A percentile compares a stretch with the other conserved stretches of the same genome.
phyloP scores from a whole-genome alignment of 2,888 invertebrate species.

The Ormyrus thymus region DNA sequence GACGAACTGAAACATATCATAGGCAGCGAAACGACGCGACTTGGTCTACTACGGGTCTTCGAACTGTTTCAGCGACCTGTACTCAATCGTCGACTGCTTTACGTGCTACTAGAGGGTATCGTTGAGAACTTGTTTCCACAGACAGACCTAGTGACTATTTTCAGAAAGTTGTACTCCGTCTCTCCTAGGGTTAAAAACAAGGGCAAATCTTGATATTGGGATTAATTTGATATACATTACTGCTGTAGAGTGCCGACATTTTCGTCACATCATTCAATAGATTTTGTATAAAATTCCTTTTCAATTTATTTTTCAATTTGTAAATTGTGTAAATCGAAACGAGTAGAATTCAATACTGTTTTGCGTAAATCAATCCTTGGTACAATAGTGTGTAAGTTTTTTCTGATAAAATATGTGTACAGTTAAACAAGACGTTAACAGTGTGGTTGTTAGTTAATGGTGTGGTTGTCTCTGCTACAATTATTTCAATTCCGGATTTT shows the following conservation, averaged over 20 bases:
- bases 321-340: background rate
- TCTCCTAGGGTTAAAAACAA: constrained; percentile 75
- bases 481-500: too few relatives aligned
- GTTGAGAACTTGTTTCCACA: constrained; percentile 87
- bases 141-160: constrained; percentile 83
- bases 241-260: too few relatives aligned
- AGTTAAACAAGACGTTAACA: too few relatives aligned
- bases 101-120: constrained; percentile 89
- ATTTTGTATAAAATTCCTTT: too few relatives aligned
- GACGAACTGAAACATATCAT: constrained; percentile 94
- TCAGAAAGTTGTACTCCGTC: constrained; percentile 84
- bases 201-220: constrained; percentile 62
- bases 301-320: too few relatives aligned
- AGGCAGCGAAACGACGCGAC: constrained; percentile 90
- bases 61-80: constrained; percentile 91
- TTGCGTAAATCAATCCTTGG: background rate
- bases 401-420: too few relatives aligned
- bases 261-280: too few relatives aligned
- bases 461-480: too few relatives aligned
- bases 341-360: background rate
- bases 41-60: constrained; percentile 89
- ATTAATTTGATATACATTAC: constrained; percentile 3
- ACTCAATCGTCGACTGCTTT: constrained; percentile 88
- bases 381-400: too few relatives aligned
- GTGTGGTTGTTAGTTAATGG: too few relatives aligned